Evolutionary conservation across 2,888 invertebrate genomes (phyloP), one percentile per base, ranked within the genome.

Genomic region (Sepioteuthis lessoniana): DNA sequence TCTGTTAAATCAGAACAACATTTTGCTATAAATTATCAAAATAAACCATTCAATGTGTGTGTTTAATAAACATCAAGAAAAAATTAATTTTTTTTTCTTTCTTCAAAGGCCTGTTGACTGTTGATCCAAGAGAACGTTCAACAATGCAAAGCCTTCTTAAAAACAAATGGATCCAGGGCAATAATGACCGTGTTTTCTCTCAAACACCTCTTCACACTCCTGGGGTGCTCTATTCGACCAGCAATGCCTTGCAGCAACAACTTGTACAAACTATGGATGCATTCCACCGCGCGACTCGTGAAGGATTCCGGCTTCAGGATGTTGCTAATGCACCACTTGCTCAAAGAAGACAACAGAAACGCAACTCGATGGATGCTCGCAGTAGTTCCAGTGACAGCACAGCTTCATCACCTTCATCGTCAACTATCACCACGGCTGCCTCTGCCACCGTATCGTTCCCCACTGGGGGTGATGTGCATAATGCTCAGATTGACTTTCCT

Each of bases 271-370:
- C 98, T 0, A 98, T 98, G 96, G 97, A 98, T 96, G 98, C 98
- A 91, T 98, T 98, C 97, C 98, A 98, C 95, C 97, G 98, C 96
- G 98, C 98, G 0, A 98, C 98, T 94, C 97, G 98, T 37, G 98
- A 98, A 96, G 98, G 98, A n/a, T 98, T 98, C 97, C 97, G 98
- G 92, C 97, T 98, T 94, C 98, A 98, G 97, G 98, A 98, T 95
- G 98, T 98, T 0, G 97, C 98, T 55, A 98, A 98, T 94, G 98
- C 98, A 0, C 98, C 98, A 95, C 97, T 98, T 94, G 98, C 98
- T 28, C 98, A 98, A 96, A 97, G 98, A 50, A 97, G 98, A 10
- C 98, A 98, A 96, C 97, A 98, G 96, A 97, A 97, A 95, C 98
- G 98, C 96, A 96, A 95, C 93, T 96, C 96, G 0, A 94, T 95